These are phyloP conservation scores for Paramormyrops kingsleyae DNA, from an alignment of 2,113 vertebrate genomes.

Conservation along the genomic window DNA sequence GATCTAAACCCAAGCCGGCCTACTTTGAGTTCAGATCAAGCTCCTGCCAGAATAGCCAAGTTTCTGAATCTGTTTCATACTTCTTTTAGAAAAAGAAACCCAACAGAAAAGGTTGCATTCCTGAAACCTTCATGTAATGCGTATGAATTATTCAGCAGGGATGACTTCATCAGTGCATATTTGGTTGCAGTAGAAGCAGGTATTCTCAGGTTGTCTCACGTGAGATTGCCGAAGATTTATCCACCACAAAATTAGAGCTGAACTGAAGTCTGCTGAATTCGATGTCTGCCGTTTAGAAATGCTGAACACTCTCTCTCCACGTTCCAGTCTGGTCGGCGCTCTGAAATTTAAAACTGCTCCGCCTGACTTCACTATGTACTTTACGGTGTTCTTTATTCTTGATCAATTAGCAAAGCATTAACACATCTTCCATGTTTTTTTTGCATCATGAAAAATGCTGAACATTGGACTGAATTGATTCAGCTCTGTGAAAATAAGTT, in stretches of 20 bases:
- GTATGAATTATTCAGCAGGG: background rate
- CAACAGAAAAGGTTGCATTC: background rate
- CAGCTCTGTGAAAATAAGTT: background rate
- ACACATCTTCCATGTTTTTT: background rate
- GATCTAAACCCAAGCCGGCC: background rate
- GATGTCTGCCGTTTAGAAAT: background rate
- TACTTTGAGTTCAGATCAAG: background rate
- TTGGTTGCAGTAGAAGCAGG: background rate
- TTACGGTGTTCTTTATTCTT: background rate
- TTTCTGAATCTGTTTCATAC: background rate
- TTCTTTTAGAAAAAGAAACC: background rate
- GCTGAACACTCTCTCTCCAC: background rate
- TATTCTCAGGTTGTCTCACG: background rate
- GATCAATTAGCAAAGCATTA: background rate
- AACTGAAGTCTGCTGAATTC: background rate
- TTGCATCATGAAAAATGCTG: background rate
- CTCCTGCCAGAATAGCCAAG: background rate
- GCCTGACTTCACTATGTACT: background rate
- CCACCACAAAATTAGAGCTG: background rate
- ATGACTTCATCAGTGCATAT: background rate
- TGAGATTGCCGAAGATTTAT: background rate
- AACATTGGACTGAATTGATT: background rate
- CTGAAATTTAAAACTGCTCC: background rate
- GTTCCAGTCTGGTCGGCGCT: background rate
- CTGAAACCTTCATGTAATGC: background rate